These are phyloP conservation scores for Rhodeus uyekii DNA, from an alignment of 2,797 vertebrate genomes.

Conservation along the genomic window DNA sequence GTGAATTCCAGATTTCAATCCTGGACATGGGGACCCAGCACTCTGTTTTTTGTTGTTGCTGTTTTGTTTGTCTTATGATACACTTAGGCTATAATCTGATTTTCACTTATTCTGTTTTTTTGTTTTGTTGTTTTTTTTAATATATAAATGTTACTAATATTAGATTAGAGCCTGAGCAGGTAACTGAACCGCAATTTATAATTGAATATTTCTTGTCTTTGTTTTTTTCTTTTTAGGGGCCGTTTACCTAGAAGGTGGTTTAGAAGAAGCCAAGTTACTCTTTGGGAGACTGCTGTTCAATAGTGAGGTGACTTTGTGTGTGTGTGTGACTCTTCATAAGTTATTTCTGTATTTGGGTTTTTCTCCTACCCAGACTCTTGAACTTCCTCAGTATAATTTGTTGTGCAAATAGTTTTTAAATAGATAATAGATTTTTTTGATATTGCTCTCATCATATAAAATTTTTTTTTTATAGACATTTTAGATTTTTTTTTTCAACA, in stretches of 20 bases:
- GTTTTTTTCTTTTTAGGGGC: conserved; percentile 78
- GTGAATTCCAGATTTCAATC: background rate
- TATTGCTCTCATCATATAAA: too few species aligned
- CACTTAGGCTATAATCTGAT: background rate
- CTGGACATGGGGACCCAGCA: background rate
- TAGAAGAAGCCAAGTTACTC: conserved; percentile 90
- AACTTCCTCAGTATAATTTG: background rate
- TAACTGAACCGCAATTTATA: background rate
- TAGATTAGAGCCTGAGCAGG: background rate
- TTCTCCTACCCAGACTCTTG: background rate
- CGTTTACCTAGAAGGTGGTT: conserved; percentile 94
- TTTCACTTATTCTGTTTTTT: background rate
- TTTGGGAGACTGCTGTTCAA: conserved; percentile 96
- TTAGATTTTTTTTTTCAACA: background rate
- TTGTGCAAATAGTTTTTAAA: background rate
- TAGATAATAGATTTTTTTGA: too few species aligned
- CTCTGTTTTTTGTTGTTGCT: background rate
- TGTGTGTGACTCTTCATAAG: too few species aligned
- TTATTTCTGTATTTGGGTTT: too few species aligned
- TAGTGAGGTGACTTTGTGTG: conserved; percentile 78
- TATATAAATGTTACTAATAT: background rate
- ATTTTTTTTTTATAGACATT: too few species aligned
- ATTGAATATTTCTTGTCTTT: background rate
- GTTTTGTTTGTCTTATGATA: background rate
- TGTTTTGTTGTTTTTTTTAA: background rate